These are phyloP conservation scores for Meloidogyne chitwoodi DNA, from an alignment of 1,140 invertebrate species.

Conservation along the genomic window DNA sequence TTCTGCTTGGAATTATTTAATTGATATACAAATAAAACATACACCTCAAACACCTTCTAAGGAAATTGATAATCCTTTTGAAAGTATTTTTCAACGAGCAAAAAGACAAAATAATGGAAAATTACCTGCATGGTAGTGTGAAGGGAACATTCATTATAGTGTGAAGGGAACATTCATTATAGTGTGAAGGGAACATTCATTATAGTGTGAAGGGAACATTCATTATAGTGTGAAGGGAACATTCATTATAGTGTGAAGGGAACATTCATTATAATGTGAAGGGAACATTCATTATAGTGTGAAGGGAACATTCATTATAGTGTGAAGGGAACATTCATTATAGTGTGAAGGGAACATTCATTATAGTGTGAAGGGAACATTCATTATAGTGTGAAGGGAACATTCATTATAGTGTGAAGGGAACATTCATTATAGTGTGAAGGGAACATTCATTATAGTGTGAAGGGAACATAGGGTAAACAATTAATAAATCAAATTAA, in stretches of 20 bases:
- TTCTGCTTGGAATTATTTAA: slow-evolving; percentile 45
- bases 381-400: too few relatives aligned
- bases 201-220: background rate
- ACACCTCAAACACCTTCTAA: slow-evolving; percentile 37
- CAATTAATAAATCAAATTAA: background rate
- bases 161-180: background rate
- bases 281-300: too few relatives aligned
- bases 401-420: too few relatives aligned
- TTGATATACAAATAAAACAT: slow-evolving; percentile 38
- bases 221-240: too few relatives aligned
- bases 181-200: too few relatives aligned
- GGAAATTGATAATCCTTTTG: slow-evolving; percentile 38
- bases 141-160: background rate
- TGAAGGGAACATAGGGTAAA: background rate
- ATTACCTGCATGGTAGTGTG: slow-evolving; percentile 26
- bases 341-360: too few relatives aligned
- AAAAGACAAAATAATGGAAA: slow-evolving; percentile 36
- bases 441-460: background rate
- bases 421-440: too few relatives aligned
- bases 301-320: too few relatives aligned
- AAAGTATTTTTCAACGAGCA: slow-evolving; percentile 38
- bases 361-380: too few relatives aligned
- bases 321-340: too few relatives aligned
- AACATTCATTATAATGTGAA: too few relatives aligned
- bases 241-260: too few relatives aligned